Conservation (phyloP, 2,797 vertebrate genomes). For the Cyclopterus lumpus region DNA sequence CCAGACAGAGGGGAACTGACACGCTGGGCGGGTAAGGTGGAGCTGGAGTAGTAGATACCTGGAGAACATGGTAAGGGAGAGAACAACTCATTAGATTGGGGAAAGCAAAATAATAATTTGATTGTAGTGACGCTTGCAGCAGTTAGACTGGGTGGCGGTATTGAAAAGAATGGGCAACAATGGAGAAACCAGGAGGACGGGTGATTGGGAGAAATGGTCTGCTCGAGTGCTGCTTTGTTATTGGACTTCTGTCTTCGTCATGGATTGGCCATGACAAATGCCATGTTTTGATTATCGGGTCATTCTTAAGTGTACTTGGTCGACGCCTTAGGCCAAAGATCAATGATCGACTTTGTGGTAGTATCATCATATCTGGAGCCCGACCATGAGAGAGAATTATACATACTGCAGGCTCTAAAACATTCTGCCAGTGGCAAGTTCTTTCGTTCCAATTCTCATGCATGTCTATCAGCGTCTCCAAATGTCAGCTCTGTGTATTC, state of each 20-base stretch:
- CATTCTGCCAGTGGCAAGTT: background rate
- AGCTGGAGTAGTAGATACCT: slow-evolving; percentile 94
- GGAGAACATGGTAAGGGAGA: slow-evolving; percentile 1
- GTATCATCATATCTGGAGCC: background rate
- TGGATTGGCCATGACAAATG: background rate
- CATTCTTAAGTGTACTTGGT: background rate
- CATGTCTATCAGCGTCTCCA: slow-evolving; percentile 40
- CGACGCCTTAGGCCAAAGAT: background rate
- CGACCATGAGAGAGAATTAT: background rate
- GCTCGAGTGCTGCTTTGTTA: background rate
- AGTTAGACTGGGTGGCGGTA: background rate
- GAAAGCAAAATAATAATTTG: slow-evolving; percentile 1
- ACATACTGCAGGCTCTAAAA: slow-evolving; percentile 1
- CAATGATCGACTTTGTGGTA: background rate
- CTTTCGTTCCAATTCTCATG: slow-evolving; percentile 38
- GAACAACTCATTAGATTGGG: background rate
- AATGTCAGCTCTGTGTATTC: slow-evolving; percentile 21
- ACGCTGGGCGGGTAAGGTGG: slow-evolving; percentile 93
- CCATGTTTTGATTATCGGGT: background rate
- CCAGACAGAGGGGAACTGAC: slow-evolving; percentile 92
- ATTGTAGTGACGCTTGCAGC: background rate
- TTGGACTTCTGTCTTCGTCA: background rate
- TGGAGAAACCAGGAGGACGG: background rate
- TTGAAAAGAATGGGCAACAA: background rate
- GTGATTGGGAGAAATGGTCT: background rate